These are phyloP conservation scores for Sarcophaga carnaria DNA, from an alignment of 2,888 invertebrate genomes.

Conservation along the genomic window DNA sequence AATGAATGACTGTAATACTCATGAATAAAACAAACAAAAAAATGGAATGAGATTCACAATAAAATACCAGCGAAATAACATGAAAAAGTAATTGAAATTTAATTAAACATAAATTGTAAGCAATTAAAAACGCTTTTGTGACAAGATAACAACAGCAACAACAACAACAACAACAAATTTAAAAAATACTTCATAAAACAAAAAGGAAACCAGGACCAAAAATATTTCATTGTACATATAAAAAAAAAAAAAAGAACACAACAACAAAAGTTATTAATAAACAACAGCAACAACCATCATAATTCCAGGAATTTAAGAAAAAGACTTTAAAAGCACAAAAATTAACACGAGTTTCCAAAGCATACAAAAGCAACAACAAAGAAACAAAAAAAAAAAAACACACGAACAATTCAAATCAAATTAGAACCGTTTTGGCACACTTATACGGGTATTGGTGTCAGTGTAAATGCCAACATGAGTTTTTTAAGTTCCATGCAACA, in stretches of 20 bases:
- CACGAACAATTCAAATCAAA: background rate
- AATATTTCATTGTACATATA: background rate
- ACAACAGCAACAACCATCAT: background rate
- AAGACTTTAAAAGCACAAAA: background rate
- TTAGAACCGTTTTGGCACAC: background rate
- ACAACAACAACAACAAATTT: background rate
- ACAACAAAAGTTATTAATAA: background rate
- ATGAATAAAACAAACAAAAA: conserved; percentile 7
- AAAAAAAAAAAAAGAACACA: background rate
- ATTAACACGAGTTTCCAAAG: background rate
- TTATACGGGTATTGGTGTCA: too few relatives aligned
- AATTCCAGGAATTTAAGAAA: background rate
- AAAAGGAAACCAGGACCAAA: conserved; percentile 13
- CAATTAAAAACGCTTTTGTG: conserved; percentile 38
- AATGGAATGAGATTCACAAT: background rate
- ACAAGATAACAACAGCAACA: background rate
- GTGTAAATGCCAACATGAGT: conserved; percentile 85
- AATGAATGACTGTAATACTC: conserved; percentile 1
- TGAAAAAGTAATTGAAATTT: conserved; percentile 43
- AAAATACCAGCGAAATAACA: background rate
- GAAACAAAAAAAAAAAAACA: background rate
- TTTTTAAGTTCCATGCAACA: conserved; percentile 93
- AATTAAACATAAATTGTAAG: conserved; percentile 52
- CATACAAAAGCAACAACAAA: background rate
- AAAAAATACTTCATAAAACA: background rate